phyloP scores from a whole-genome alignment of 2,888 invertebrate species.

The Harmothoe impar region DNA sequence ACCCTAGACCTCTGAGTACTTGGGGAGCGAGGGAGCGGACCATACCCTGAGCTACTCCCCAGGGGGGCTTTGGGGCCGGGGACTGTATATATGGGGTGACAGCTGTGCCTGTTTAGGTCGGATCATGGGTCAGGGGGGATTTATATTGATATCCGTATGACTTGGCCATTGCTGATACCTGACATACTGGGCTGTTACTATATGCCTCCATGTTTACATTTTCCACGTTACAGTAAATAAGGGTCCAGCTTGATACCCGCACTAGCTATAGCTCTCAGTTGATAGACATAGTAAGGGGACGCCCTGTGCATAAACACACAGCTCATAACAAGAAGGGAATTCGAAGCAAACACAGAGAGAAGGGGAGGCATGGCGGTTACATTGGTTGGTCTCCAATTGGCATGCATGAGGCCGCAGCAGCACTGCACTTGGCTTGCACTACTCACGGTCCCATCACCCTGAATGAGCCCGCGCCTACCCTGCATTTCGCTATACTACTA shows the following conservation, averaged over 20 bases:
- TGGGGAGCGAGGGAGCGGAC: background rate
- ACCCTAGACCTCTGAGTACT: background rate
- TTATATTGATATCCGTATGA: background rate
- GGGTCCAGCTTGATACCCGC: too few species aligned
- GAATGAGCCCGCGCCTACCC: background rate
- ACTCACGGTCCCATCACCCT: background rate
- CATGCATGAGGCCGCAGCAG: background rate
- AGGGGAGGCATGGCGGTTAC: background rate
- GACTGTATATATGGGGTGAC: background rate
- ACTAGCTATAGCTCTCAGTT: too few species aligned
- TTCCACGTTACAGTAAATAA: too few species aligned
- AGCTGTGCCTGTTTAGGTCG: background rate
- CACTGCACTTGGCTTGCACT: slow-evolving; percentile 3
- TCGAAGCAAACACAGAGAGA: background rate
- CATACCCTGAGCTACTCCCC: background rate
- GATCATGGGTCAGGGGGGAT: background rate
- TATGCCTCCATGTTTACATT: background rate
- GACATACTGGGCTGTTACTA: background rate
- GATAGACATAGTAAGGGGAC: too few species aligned
- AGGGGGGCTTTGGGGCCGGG: background rate
- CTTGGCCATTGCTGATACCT: too few species aligned
- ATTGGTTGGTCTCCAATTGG: slow-evolving; percentile 15
- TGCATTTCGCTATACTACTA: slow-evolving; percentile 29
- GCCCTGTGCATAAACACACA: too few species aligned
- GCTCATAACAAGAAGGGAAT: too few species aligned